A percentile compares a stretch with the other conserved stretches of the same genome.
Evolutionary conservation across 1,140 invertebrate genomes (phyloP).

Genomic region (Drosophila pseudoananassae): DNA sequence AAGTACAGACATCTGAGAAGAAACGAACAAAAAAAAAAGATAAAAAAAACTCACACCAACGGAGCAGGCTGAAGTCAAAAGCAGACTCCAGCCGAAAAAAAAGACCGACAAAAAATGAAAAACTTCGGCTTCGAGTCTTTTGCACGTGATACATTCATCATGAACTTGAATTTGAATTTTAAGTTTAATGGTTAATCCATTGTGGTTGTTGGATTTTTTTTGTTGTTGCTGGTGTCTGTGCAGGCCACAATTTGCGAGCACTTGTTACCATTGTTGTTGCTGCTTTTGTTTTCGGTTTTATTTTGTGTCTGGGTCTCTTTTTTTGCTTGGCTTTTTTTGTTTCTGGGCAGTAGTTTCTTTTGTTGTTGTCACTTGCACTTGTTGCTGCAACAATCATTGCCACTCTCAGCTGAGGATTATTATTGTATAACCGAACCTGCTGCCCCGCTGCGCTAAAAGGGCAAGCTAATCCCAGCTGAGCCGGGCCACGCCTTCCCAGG

Average conservation of each 20-base stretch:
- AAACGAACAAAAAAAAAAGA: conserved; percentile 18
- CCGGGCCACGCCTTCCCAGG: conserved; percentile 25
- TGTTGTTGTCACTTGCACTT: conserved; percentile 71
- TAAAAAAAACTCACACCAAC: conserved; percentile 57
- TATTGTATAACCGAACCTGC: conserved; percentile 56
- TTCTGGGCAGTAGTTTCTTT: conserved; percentile 17
- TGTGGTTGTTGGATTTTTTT: conserved; percentile 51
- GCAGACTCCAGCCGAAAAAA: conserved; percentile 38
- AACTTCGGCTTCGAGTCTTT: conserved; percentile 47
- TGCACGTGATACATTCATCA: conserved; percentile 84
- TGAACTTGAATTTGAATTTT: conserved; percentile 84
- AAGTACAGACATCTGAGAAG: conserved; percentile 48
- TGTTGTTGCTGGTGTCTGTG: conserved; percentile 23
- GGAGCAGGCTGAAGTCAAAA: conserved; percentile 25
- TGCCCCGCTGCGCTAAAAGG: conserved; percentile 24
- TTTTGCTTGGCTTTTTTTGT: conserved; percentile 9
- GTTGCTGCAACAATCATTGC: conserved; percentile 35
- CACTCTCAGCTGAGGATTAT: conserved; percentile 10
- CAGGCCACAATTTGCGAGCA: conserved; percentile 69
- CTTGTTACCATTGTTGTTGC: conserved; percentile 58
- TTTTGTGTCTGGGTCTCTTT: conserved; percentile 17
- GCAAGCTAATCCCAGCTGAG: conserved; percentile 19
- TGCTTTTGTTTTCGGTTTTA: conserved; percentile 21
- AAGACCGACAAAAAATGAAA: conserved; percentile 3
- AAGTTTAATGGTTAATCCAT: conserved; percentile 81